Evolutionary conservation across 2,888 invertebrate species (phyloP), one percentile per base, ranked within the genome.

Genomic region (Taphrorychus bicolor): DNA sequence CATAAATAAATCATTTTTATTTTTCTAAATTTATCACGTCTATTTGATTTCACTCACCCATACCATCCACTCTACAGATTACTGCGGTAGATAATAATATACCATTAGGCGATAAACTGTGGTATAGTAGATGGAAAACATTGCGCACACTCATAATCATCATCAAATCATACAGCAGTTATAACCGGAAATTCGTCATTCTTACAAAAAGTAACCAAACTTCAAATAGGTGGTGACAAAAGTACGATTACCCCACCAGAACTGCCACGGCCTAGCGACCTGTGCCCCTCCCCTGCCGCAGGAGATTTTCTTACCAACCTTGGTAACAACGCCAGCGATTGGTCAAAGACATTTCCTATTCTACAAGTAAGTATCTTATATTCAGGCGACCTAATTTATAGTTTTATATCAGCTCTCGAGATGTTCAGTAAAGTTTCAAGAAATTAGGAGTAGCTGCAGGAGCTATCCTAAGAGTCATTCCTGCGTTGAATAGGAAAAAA

Each of bases 251-350:
- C 81, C 22, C 78, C 79, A 56, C 78, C 79, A 58, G 77, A 77
- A 60, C 76, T 81, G 61, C 79, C 78, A 57, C 77, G 80, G 72
- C 82, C 81, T 51, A 82, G 80, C 66, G 81, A 77, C 57, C 16
- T 54, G 24, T 54, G 11, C 11, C 3, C 22, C 17, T 41, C 41
- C 11, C 41, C 57, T 19, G 9, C 54, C 1, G 2, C 51, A 19
- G 22, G 17, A 7, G 51, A 45, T 5, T 17, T 7, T 45, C 18
- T 51, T 51, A n/a, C 7, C 16, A 19, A 19, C 14, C 21, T 5
- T 11, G 51, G 18, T 11, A 51, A 51, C 51, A 21, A 72, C 18
- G 9, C 71, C 45, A n/a, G n/a, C n/a, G 67, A 67, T 73, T 77
- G 75, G 68, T 77, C 73, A 75, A 70, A 71, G 56, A 67, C 71